A percentile compares a stretch with the other conserved stretches of the same genome.
These are phyloP conservation scores for Aethes cnicana DNA, from an alignment of 2,888 invertebrate genomes.

Conservation along the genomic window DNA sequence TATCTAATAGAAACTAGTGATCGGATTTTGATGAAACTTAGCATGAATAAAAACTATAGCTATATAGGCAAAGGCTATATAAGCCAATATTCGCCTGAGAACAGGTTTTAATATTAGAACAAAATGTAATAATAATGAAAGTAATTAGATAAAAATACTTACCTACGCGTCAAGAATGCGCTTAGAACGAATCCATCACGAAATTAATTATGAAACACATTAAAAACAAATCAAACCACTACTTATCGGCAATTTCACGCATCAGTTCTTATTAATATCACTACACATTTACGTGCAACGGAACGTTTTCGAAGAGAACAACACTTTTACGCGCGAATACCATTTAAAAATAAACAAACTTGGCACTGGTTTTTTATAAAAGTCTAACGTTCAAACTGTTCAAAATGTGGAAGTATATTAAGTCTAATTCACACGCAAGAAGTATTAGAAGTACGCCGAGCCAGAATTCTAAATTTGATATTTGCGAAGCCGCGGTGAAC, in stretches of 20 bases:
- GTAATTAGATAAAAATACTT: too few species aligned
- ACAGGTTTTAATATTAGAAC: too few species aligned
- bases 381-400: constrained; percentile 41
- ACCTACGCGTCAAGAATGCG: constrained; percentile 2
- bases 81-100: too few species aligned
- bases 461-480: constrained; percentile 75
- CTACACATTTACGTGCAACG: too few species aligned
- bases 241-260: too few species aligned
- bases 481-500: constrained; percentile 51
- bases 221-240: constrained; percentile 6
- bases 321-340: constrained; percentile 2
- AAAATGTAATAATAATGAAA: too few species aligned
- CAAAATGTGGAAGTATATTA: constrained; percentile 69
- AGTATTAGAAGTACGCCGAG: constrained; percentile 64
- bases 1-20: too few species aligned
- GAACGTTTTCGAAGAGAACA: neutral
- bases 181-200: neutral
- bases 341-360: neutral
- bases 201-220: neutral
- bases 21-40: too few species aligned
- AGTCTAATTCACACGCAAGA: constrained; percentile 76
- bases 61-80: too few species aligned
- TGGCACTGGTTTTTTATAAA: constrained; percentile 9
- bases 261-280: neutral
- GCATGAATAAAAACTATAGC: too few species aligned